These are phyloP conservation scores for Holothuria scabra DNA, from an alignment of 53 echinoderm and acorn worm genomes.

Conservation along the genomic window DNA sequence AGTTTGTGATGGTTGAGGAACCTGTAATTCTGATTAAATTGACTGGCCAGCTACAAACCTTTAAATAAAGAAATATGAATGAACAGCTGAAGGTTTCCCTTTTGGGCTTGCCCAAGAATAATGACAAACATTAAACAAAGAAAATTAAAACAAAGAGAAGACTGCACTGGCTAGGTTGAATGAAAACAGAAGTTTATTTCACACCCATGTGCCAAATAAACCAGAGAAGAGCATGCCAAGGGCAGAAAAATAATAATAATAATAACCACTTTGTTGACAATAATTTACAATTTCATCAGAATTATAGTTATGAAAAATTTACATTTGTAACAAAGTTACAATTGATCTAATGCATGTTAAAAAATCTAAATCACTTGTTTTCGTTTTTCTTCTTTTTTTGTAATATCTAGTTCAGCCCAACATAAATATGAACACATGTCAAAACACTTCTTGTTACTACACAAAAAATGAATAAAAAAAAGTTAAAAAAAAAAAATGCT, in stretches of 20 bases:
- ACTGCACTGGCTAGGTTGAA: neutral
- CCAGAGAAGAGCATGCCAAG: conserved; percentile 48
- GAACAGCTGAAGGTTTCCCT: too few species aligned
- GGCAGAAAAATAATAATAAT: conserved; percentile 51
- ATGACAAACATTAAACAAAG: too few species aligned
- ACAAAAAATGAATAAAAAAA: conserved; percentile 28
- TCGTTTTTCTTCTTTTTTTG: conserved; percentile 27
- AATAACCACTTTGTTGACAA: conserved; percentile 54
- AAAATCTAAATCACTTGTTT: conserved; percentile 51
- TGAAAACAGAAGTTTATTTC: conserved; percentile 53
- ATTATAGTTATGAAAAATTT: conserved; percentile 55
- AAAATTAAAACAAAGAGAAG: too few species aligned
- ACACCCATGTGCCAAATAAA: conserved; percentile 53
- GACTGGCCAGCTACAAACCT: too few species aligned
- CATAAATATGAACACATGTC: conserved; percentile 52
- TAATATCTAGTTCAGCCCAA: conserved; percentile 47
- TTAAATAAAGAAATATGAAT: too few species aligned
- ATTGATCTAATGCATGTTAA: conserved; percentile 51
- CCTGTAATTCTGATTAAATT: too few species aligned
- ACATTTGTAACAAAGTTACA: conserved; percentile 55
- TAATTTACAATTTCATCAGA: conserved; percentile 55
- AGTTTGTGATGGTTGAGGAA: too few species aligned
- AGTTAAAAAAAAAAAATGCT: conserved; percentile 4
- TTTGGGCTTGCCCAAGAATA: too few species aligned
- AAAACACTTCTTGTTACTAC: conserved; percentile 32